A percentile compares a stretch with the other conserved stretches of the same genome.
Evolutionary conservation across 2,888 invertebrate species (phyloP).

Genomic region (Drosophila buzzatii): DNA sequence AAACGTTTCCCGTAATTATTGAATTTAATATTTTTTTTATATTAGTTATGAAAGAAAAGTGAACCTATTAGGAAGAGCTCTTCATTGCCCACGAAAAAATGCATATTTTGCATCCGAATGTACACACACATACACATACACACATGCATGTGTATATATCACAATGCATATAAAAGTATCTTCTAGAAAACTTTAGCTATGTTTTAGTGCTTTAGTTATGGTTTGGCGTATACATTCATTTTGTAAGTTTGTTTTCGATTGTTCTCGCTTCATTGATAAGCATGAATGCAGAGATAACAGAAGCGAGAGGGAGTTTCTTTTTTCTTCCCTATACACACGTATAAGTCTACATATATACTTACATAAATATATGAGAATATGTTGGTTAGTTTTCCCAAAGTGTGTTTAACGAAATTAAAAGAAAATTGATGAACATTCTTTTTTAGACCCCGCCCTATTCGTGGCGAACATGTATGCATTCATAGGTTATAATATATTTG

Average conservation of each 20-base stretch:
- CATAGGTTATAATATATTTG: conserved; percentile 34
- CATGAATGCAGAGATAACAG: conserved; percentile 38
- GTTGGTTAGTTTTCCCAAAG: conserved; percentile 6
- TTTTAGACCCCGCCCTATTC: conserved; percentile 29
- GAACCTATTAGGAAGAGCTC: not conserved
- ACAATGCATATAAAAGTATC: not conserved
- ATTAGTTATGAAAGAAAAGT: too few species aligned
- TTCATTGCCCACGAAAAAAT: not conserved
- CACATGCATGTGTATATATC: not conserved
- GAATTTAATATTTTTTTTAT: too few species aligned
- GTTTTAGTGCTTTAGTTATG: conserved; percentile 15
- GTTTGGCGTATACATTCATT: conserved; percentile 4
- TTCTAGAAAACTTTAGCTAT: conserved; percentile 19
- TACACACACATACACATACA: too few species aligned
- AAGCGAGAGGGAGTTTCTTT: conserved; percentile 32
- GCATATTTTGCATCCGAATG: not conserved
- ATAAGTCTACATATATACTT: not conserved
- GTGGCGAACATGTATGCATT: conserved; percentile 2
- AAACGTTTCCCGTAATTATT: not conserved
- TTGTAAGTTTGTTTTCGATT: conserved; percentile 24
- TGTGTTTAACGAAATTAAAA: not conserved
- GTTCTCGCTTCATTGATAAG: conserved; percentile 39
- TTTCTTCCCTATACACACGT: conserved; percentile 2
- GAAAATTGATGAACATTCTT: not conserved
- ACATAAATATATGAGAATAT: not conserved